These are phyloP conservation scores for Epirrhoe alternata DNA, from an alignment of 2,888 invertebrate species.

Conservation along the genomic window DNA sequence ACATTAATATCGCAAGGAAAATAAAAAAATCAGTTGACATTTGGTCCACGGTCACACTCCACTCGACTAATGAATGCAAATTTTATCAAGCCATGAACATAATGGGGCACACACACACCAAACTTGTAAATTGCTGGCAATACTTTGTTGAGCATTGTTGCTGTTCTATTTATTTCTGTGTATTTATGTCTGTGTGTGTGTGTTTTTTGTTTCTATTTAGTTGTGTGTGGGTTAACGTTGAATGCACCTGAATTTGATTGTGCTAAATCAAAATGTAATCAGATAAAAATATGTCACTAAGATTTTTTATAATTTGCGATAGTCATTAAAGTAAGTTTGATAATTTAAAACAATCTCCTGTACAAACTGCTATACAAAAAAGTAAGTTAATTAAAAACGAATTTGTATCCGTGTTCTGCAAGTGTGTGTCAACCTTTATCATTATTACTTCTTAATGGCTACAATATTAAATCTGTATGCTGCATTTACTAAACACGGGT, in stretches of 20 bases:
- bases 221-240: too few species aligned
- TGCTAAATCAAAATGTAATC: too few species aligned
- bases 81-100: constrained; percentile 65
- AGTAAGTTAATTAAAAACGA: neutral
- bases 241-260: too few species aligned
- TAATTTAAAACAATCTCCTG: too few species aligned
- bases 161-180: too few species aligned
- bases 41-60: constrained; percentile 51
- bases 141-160: neutral
- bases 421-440: constrained; percentile 41
- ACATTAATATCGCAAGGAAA: constrained; percentile 27
- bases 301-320: too few species aligned
- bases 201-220: too few species aligned
- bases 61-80: constrained; percentile 79
- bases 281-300: too few species aligned
- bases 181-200: too few species aligned
- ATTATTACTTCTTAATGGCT: constrained; percentile 59
- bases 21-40: constrained; percentile 46
- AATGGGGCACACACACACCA: constrained; percentile 24
- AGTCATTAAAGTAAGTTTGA: too few species aligned
- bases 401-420: neutral
- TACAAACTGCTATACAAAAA: too few species aligned
- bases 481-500: constrained; percentile 19
- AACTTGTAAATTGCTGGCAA: neutral
- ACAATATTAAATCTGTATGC: constrained; percentile 19